phyloP scores from a whole-genome alignment of 2,113 vertebrate genomes.

The Emberiza fucata region DNA sequence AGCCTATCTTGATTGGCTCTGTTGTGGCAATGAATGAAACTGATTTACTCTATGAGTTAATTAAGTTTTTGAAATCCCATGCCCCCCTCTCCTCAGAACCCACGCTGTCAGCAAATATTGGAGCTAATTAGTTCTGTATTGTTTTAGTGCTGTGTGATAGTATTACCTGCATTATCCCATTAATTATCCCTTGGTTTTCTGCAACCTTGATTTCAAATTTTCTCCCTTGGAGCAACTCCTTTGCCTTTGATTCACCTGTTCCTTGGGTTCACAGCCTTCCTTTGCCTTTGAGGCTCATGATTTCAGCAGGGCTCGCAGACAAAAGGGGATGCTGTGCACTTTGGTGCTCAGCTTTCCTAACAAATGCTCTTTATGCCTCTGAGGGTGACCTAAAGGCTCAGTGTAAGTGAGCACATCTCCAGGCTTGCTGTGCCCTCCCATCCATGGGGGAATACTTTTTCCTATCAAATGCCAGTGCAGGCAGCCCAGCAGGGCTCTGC shows the following conservation, averaged over 20 bases:
- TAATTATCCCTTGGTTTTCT: not conserved
- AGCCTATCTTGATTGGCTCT: constrained; percentile 62
- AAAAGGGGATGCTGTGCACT: not conserved
- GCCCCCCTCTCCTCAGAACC: constrained; percentile 3
- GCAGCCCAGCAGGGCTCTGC: not conserved
- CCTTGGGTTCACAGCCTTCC: not conserved
- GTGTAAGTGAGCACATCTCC: not conserved
- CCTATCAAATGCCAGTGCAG: not conserved
- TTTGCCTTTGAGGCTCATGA: constrained; percentile 17
- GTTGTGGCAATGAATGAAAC: constrained; percentile 61
- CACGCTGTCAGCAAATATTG: constrained; percentile 55
- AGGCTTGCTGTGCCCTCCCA: not conserved
- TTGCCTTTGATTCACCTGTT: constrained; percentile 40
- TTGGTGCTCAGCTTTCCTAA: not conserved
- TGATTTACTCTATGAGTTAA: constrained; percentile 71
- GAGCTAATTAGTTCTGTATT: constrained; percentile 64
- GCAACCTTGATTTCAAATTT: not conserved
- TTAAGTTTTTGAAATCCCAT: constrained; percentile 66
- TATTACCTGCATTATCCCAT: constrained; percentile 33
- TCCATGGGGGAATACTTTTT: not conserved
- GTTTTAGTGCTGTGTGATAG: constrained; percentile 36
- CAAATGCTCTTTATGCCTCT: not conserved
- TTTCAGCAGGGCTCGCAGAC: not conserved
- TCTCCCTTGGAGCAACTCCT: not conserved
- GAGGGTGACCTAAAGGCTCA: not conserved